A percentile compares a stretch with the other conserved stretches of the same genome.
These are phyloP conservation scores for Hofmannophila pseudospretella DNA, from an alignment of 2,888 invertebrate genomes.

Conservation along the genomic window DNA sequence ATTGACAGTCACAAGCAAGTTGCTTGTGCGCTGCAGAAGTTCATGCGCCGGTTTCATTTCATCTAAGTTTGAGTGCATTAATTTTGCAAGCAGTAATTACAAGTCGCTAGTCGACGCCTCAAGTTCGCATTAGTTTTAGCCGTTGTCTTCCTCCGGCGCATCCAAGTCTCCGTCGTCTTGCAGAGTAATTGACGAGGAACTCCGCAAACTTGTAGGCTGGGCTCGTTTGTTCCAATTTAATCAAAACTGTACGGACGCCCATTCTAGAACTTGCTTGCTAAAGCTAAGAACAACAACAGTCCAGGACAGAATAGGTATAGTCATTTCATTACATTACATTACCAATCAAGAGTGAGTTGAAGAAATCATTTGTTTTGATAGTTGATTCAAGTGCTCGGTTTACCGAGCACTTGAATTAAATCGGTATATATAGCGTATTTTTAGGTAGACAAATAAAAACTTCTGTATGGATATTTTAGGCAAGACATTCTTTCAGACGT, in stretches of 20 bases:
- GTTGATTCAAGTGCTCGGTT: too few relatives aligned
- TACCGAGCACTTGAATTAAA: too few relatives aligned
- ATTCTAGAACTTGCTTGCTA: neutral
- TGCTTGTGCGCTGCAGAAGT: slow-evolving; percentile 41
- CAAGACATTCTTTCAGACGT: too few relatives aligned
- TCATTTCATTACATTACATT: too few relatives aligned
- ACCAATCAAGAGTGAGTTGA: too few relatives aligned
- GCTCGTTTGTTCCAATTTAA: slow-evolving; percentile 58
- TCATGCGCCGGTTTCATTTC: slow-evolving; percentile 70
- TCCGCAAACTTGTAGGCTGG: slow-evolving; percentile 58
- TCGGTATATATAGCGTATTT: too few relatives aligned
- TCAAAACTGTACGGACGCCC: slow-evolving; percentile 36
- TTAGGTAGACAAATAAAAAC: too few relatives aligned
- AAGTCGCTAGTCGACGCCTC: slow-evolving; percentile 65
- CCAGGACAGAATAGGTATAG: too few relatives aligned
- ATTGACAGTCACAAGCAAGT: slow-evolving; percentile 32
- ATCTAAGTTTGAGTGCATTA: slow-evolving; percentile 72
- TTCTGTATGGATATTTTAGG: too few relatives aligned
- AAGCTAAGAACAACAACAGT: too few relatives aligned
- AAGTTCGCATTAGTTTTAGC: slow-evolving; percentile 67
- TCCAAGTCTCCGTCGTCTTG: slow-evolving; percentile 46
- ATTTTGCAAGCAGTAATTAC: slow-evolving; percentile 75
- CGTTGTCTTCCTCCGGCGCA: slow-evolving; percentile 54
- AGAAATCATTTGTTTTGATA: too few relatives aligned
- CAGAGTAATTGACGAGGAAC: slow-evolving; percentile 57